A percentile compares a stretch with the other conserved stretches of the same genome.
phyloP scores from a whole-genome alignment of 2,888 invertebrate species.

The Caenorhabditis japonica region DNA sequence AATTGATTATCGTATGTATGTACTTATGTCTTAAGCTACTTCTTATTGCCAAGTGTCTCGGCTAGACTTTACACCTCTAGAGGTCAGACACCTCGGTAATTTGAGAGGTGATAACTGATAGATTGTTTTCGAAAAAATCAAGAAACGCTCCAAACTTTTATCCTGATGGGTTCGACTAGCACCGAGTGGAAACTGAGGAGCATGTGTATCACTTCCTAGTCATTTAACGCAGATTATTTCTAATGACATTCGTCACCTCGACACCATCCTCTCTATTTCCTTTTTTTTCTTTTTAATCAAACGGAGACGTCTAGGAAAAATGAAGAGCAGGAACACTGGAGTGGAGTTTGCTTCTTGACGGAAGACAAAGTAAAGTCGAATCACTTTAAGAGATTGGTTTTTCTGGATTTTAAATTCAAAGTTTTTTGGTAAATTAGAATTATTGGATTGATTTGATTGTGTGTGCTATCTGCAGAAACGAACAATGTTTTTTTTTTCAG shows the following conservation, averaged over 20 bases:
- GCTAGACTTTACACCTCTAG: neutral
- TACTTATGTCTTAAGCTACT: slow-evolving; percentile 7
- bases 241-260: slow-evolving; percentile 44
- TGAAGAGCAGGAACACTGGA: no score
- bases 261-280: slow-evolving; percentile 11
- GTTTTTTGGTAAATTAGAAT: no score
- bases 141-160: slow-evolving; percentile 16
- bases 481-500: no score
- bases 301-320: slow-evolving; percentile 1
- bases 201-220: slow-evolving; percentile 40
- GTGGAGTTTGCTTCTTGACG: no score
- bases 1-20: slow-evolving; percentile 31
- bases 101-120: neutral
- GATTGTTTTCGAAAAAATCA: no score
- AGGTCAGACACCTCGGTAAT: neutral
- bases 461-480: no score
- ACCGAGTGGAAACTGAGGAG: slow-evolving; percentile 9
- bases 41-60: slow-evolving; percentile 24
- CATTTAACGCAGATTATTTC: slow-evolving; percentile 47
- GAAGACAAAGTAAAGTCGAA: no score
- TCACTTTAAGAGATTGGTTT: no score
- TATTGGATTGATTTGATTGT: no score
- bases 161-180: slow-evolving; percentile 1
- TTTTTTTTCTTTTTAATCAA: no score
- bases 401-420: no score